phyloP scores from a whole-genome alignment of 2,797 vertebrate species.

The Austrolebias charrua region DNA sequence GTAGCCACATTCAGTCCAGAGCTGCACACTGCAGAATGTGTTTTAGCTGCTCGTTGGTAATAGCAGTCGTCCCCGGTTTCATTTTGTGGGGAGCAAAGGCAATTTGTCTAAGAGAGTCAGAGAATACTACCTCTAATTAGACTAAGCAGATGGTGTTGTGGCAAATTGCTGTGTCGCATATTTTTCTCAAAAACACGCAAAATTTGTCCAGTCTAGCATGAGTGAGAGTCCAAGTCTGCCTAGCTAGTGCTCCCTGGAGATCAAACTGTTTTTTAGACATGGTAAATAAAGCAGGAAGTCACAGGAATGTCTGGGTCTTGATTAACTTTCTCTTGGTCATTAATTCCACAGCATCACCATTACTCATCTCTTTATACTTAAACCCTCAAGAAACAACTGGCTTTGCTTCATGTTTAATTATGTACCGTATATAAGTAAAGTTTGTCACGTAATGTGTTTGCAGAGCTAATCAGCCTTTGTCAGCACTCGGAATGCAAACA shows the following conservation, averaged over 20 bases:
- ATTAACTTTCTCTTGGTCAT: background rate
- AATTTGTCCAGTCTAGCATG: background rate
- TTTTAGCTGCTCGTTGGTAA: slow-evolving; percentile 2
- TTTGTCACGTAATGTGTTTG: too few species aligned
- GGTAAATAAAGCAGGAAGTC: background rate
- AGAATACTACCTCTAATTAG: slow-evolving; percentile 34
- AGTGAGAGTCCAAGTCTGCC: background rate
- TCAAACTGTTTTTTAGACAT: background rate
- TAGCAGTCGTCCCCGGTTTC: slow-evolving; percentile 13
- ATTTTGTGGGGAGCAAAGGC: background rate
- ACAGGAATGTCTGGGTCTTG: background rate
- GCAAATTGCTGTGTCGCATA: slow-evolving; percentile 15
- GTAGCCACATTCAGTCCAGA: background rate
- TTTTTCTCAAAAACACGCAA: background rate
- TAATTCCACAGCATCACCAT: background rate
- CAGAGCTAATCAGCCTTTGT: background rate
- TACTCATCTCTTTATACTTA: background rate
- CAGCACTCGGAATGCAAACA: background rate
- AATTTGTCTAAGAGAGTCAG: slow-evolving; percentile 9
- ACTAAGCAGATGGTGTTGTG: slow-evolving; percentile 47
- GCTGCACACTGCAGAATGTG: background rate
- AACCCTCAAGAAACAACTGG: too few species aligned
- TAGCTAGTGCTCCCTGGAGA: background rate
- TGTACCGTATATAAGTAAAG: background rate
- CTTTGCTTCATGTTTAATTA: background rate